Conservation (phyloP, 2,797 vertebrate genomes). For the Oryzias sinensis region DNA sequence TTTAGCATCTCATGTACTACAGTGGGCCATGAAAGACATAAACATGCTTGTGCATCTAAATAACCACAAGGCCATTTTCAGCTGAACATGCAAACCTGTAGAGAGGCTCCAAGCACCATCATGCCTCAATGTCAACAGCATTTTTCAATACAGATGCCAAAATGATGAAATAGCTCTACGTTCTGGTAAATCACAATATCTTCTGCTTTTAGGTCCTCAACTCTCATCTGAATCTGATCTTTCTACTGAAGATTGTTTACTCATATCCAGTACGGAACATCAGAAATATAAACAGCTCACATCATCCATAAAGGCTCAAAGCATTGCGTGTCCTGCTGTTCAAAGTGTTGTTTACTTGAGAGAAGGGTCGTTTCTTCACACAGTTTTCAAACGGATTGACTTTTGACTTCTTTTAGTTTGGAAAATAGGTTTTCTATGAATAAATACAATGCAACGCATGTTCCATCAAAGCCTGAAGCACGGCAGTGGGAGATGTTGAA, state of each 20-base stretch:
- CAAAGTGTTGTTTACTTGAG: slow-evolving; percentile 47
- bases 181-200: slow-evolving; percentile 34
- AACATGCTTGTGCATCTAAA: slow-evolving; percentile 42
- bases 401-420: slow-evolving; percentile 37
- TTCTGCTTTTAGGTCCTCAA: slow-evolving; percentile 38
- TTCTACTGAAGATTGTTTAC: slow-evolving; percentile 53
- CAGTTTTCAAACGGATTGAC: slow-evolving; percentile 27
- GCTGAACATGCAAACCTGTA: slow-evolving; percentile 37
- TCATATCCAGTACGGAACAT: slow-evolving; percentile 46
- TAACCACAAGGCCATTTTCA: slow-evolving; percentile 40
- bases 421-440: not conserved
- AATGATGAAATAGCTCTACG: slow-evolving; percentile 26
- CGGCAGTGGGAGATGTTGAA: not conserved
- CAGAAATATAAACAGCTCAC: slow-evolving; percentile 56
- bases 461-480: slow-evolving; percentile 11
- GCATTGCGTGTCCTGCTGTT: slow-evolving; percentile 23
- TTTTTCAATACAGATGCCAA: slow-evolving; percentile 47
- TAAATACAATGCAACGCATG: slow-evolving; percentile 7
- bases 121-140: slow-evolving; percentile 47
- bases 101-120: slow-evolving; percentile 34
- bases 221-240: slow-evolving; percentile 37
- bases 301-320: slow-evolving; percentile 38
- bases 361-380: slow-evolving; percentile 36
- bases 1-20: slow-evolving; percentile 36
- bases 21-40: slow-evolving; percentile 39